Evolutionary conservation across 2,888 invertebrate genomes (phyloP), one percentile per base, ranked within the genome.

Genomic region (Mimumesa dahlbomi): DNA sequence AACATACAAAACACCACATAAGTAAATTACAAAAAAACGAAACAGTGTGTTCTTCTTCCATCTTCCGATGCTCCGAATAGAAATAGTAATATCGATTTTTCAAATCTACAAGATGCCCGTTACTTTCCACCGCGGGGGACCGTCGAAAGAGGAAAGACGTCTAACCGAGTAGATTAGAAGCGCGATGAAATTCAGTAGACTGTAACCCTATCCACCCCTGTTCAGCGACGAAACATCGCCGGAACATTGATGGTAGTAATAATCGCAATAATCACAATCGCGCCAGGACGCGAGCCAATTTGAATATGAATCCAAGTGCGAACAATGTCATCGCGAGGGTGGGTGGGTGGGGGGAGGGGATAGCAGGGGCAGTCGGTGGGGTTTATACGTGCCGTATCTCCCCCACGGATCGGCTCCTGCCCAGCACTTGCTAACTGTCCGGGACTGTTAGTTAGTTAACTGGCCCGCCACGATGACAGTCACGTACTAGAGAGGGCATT

Each of bases 271-370:
- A 87, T 87, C 85, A 86, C 82, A 85, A 86, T 86, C 85, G 81
- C 77, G 79, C 79, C 83, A 72, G 84, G 77, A 80, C 79, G 81
- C 81, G 75, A 79, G 87, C 85, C 87, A 88, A 88, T 88, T 88
- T 88, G 88, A 88, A 88, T 88, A 88, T 88, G 88, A 88, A 88
- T 88, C 86, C 88, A 85, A 88, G 87, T 87, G 85, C 87, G 88
- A 88, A 88, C 88, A 88, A 88, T 88, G 88, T 87, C 87, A 88
- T 88, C 84, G 87, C 61, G 45, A 73, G 77, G 77, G 76, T 13
- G 73, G 75, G 80, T 53, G 59, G 65, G 52, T 57, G 54, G 53
- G 13, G 45, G 14, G 54, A 48, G 13, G 45, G 14, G 62, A 21
- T 38, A 38, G 34, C 46, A 31, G 25, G 45, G 43, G 34, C 43